A percentile compares a stretch with the other conserved stretches of the same genome.
Evolutionary conservation across 2,113 vertebrate species (phyloP).

Genomic region (pig (Sus scrofa)): T2T-Sscrofa CM000813.6:90263501-90264000

Average conservation of each 20-base stretch:
- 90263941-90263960: neutral
- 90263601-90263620: neutral
- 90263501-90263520: neutral
- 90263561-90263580: neutral
- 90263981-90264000: neutral
- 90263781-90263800: neutral
- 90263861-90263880: neutral
- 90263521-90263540: neutral
- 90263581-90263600: neutral
- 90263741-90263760: neutral
- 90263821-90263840: neutral
- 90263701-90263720: neutral
- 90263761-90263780: neutral
- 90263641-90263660: neutral
- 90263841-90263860: neutral
- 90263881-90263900: neutral
- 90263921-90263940: neutral
- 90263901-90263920: neutral
- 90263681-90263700: neutral
- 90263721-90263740: neutral
- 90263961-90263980: neutral
- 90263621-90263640: neutral
- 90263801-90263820: neutral
- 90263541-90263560: neutral
- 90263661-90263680: neutral